These are phyloP conservation scores for Xenentodon cancila DNA, from an alignment of 2,797 vertebrate species.

Conservation along the genomic window DNA sequence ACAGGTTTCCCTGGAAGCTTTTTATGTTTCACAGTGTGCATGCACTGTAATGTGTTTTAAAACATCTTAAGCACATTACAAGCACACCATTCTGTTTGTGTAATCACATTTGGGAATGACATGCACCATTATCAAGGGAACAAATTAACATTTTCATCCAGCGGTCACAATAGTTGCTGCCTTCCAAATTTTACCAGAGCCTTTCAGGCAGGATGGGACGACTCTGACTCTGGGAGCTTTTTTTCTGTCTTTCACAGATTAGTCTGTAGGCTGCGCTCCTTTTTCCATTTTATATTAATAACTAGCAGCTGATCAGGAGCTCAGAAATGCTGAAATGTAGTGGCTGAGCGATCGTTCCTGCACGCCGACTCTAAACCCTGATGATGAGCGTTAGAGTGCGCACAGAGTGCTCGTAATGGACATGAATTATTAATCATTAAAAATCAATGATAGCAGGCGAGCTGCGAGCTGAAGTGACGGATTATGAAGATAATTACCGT, in stretches of 20 bases:
- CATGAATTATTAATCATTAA: constrained; percentile 41
- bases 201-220: constrained; percentile 13
- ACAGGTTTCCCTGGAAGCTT: constrained; percentile 26
- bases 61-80: constrained; percentile 69
- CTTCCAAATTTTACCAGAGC: constrained; percentile 41
- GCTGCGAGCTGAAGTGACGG: constrained; percentile 6
- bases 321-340: neutral
- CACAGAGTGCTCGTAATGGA: constrained; percentile 6
- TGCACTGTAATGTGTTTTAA: constrained; percentile 49
- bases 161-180: constrained; percentile 54
- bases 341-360: neutral
- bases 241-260: constrained; percentile 26
- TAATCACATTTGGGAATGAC: constrained; percentile 71
- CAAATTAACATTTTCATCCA: constrained; percentile 67
- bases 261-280: constrained; percentile 1
- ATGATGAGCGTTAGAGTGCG: constrained; percentile 20
- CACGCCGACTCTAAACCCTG: neutral
- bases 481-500: constrained; percentile 39
- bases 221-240: neutral
- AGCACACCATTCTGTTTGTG: constrained; percentile 58
- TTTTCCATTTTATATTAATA: constrained; percentile 12
- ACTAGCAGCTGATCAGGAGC: constrained; percentile 1
- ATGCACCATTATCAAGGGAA: constrained; percentile 61
- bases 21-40: constrained; percentile 38
- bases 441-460: constrained; percentile 31